phyloP scores from a whole-genome alignment of 2,797 vertebrate genomes.

The Squalus acanthias region DNA sequence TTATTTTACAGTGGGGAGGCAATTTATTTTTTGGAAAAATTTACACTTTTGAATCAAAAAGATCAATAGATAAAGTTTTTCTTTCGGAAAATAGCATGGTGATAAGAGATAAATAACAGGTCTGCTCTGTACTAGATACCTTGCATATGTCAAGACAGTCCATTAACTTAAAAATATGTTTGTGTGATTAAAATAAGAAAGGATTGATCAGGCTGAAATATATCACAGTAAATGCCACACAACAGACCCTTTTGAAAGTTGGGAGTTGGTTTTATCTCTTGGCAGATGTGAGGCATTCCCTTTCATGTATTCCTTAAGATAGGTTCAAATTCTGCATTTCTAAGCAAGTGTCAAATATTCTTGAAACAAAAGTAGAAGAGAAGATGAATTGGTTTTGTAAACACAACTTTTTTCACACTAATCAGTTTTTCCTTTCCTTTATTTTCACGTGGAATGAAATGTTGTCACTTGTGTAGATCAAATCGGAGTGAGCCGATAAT shows the following conservation, averaged over 20 bases:
- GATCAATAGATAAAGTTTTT: not conserved
- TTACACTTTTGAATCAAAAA: not conserved
- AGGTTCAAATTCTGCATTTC: not conserved
- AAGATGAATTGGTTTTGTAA: conserved; percentile 19
- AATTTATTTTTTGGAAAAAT: not conserved
- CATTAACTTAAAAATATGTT: conserved; percentile 12
- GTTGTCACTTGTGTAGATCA: not conserved
- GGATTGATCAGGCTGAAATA: conserved; percentile 9
- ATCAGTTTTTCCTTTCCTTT: not conserved
- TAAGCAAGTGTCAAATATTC: conserved; percentile 25
- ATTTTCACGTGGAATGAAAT: not conserved
- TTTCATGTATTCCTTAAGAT: conserved; percentile 8
- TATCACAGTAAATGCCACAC: not conserved
- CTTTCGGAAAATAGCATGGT: not conserved
- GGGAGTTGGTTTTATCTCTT: conserved; percentile 18
- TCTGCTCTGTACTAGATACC: not conserved
- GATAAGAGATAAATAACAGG: not conserved
- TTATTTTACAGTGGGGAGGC: not conserved
- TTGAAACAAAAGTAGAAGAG: not conserved
- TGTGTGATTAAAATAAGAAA: conserved; percentile 10
- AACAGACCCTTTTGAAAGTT: not conserved
- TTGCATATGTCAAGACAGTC: not conserved
- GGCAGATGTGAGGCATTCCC: not conserved
- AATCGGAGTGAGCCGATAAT: not conserved
- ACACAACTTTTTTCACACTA: not conserved